Evolutionary conservation across 92 coral and sea anemone genomes (phyloP), one percentile per base, ranked within the genome.

Genomic region (Plumapathes pennacea): DNA sequence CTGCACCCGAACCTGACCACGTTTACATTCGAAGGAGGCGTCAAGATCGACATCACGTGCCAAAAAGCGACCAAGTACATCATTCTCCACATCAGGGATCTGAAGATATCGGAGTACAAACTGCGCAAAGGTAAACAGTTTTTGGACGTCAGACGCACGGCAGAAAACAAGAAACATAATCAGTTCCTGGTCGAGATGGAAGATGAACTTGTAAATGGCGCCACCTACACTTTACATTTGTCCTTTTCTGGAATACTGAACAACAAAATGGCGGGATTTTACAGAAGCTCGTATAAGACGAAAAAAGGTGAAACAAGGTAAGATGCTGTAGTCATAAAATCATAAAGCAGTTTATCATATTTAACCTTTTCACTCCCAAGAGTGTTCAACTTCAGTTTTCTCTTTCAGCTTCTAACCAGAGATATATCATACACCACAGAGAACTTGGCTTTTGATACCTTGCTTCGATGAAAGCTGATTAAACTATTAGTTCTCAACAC

Each of bases 281-380:
- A 94, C 80, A 94, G 71, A 53, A 94, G 99, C 25, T 94, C 96
- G 4, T 94, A 94, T 79, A 89, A 80, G 57, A 94, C 99, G 10
- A 86, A 72, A 46, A 54, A 52, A 11, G 97, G 99, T 19, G 69
- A 89, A 71, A 77, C 60, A 11, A 89, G 89, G 99, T 94, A 66
- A 36, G 80, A 12, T 27, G 25, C 7, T 9, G 8, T 45, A 34
- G n/a, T 34, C 40, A 8, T 34, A n/a, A 34, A 34, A n/a, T 34
- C n/a, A 34, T 34, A n/a, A 34, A n/a, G 8, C n/a, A 34, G 40
- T n/a, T n/a, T n/a, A n/a, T n/a, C n/a, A n/a, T n/a, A n/a, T n/a
- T n/a, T n/a, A n/a, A n/a, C n/a, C n/a, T n/a, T n/a, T n/a, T n/a
- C n/a, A n/a, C n/a, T n/a, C n/a, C n/a, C n/a, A n/a, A n/a, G n/a